Evolutionary conservation across 2,888 invertebrate genomes (phyloP).

Genomic region (Calephelis perditalis): DNA sequence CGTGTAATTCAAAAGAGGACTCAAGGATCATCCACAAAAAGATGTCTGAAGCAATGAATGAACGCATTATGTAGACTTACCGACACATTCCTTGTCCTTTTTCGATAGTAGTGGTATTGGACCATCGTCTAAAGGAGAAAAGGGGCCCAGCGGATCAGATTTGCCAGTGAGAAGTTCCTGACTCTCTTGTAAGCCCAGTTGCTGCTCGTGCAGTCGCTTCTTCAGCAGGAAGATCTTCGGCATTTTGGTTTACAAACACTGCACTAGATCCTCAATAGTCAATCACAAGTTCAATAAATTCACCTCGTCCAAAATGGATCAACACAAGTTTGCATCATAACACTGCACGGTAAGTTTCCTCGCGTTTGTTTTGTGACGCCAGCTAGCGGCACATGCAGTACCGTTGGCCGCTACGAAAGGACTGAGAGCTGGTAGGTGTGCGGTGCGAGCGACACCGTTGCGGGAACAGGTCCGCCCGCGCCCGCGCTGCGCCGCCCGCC

Average conservation of each 20-base stretch:
- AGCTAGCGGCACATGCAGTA: conserved; percentile 73
- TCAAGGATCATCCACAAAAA: conserved; percentile 28
- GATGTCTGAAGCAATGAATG: conserved; percentile 36
- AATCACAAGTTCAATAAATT: conserved; percentile 61
- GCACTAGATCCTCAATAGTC: conserved; percentile 65
- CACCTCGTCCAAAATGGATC: conserved; percentile 42
- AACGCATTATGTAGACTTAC: conserved; percentile 47
- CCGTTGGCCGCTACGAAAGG: conserved; percentile 75
- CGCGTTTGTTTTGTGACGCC: conserved; percentile 62
- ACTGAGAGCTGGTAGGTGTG: conserved; percentile 67
- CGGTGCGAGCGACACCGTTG: conserved; percentile 73
- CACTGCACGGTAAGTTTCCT: conserved; percentile 70
- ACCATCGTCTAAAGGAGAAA: conserved; percentile 75
- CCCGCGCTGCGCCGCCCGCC: conserved; percentile 60
- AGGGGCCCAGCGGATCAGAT: conserved; percentile 79
- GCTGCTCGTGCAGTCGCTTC: conserved; percentile 94
- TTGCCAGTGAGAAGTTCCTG: conserved; percentile 85
- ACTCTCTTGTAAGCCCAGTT: conserved; percentile 88
- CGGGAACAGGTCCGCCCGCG: conserved; percentile 72
- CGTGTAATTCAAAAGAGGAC: conserved; percentile 29
- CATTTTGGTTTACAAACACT: conserved; percentile 79
- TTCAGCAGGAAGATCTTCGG: conserved; percentile 96
- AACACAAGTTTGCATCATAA: conserved; percentile 67
- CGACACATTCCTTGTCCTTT: conserved; percentile 62
- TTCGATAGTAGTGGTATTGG: conserved; percentile 81